Evolutionary conservation across 2,888 invertebrate genomes (phyloP).

Genomic region (Sclerodermus sp.): DNA sequence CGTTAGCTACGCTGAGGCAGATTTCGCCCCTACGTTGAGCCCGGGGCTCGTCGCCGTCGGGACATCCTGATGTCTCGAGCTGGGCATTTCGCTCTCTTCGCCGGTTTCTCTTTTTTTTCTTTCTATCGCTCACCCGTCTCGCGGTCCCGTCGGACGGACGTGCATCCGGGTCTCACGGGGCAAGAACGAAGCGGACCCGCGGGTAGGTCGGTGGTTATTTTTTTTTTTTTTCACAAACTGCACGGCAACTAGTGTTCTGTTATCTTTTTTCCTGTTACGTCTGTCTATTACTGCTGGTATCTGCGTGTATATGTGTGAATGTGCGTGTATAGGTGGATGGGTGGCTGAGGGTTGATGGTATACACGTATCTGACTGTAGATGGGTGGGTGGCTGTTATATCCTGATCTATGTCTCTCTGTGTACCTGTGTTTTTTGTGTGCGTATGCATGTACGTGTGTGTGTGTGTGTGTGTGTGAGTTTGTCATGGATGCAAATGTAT

Average conservation of each 20-base stretch:
- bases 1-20: conserved; percentile 36
- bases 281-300: conserved; percentile 42
- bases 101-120: background rate
- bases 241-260: conserved; percentile 53
- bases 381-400: no score
- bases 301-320: conserved; percentile 30
- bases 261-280: conserved; percentile 30
- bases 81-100: no score
- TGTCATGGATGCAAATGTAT: conserved; percentile 13
- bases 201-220: conserved; percentile 56
- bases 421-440: background rate
- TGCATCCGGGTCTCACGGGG: conserved; percentile 33
- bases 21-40: background rate
- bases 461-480: conserved; percentile 7
- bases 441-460: conserved; percentile 1
- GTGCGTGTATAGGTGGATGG: conserved; percentile 17
- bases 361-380: no score
- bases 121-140: background rate
- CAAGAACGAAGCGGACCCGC: conserved; percentile 58
- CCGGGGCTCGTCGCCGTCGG: background rate
- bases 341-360: no score
- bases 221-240: conserved; percentile 42
- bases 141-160: conserved; percentile 5
- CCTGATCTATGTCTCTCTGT: conserved; percentile 13
- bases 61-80: conserved; percentile 13